Base-by-base conservation (phyloP, 2,113 vertebrate genomes). In the Chloropsis cyanopogon region DNA sequence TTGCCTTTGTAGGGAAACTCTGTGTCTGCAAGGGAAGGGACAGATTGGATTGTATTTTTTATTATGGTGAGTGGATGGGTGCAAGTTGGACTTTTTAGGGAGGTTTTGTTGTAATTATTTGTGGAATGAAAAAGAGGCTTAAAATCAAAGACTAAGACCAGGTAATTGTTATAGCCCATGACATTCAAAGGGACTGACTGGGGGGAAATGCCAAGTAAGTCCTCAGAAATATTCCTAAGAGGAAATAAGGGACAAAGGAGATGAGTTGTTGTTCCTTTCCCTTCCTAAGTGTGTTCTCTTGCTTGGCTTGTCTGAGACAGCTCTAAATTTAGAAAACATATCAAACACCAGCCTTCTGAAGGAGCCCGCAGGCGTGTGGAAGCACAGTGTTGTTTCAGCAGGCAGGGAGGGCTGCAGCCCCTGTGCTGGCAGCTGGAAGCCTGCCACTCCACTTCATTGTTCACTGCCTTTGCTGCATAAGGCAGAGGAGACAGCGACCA, bases 271-370 rank as follows among this genome's bases (percentile, higher is more conserved):
- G 31, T 79, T 86, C 71, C 24, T 63, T 78, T 23, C 44, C 29
- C 6, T 79, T 78, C 56, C 8, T 20, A 46, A 70, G 54, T 14
- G 29, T 14, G 9, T 46, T 17, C 47, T 81, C 42, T 50, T 60
- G 56, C 42, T 50, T 60, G 56, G 29, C 44, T 82, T 26, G 33
- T 64, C 37, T 91, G 87, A 87, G 49, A 11, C 21, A 18, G 53
- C 42, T 87, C 84, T 93, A 91, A 71, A 85, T 95, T 93, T 93
- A 76, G 92, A 25, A 64, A 37, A 12, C 17, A 2, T 19, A 26
- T 35, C 56, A 66, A 66, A 44, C 2, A 35, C 18, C 49, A 18
- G 15, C 26, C 2, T 54, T 70, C 6, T 50, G 89, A 22, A 42
- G 72, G 80, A 86, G 46, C 60, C 80, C 0, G 3, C 71, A 33